These are phyloP conservation scores for Enteromius anoplus DNA, from an alignment of 2,797 vertebrate genomes.

Conservation along the genomic window DNA sequence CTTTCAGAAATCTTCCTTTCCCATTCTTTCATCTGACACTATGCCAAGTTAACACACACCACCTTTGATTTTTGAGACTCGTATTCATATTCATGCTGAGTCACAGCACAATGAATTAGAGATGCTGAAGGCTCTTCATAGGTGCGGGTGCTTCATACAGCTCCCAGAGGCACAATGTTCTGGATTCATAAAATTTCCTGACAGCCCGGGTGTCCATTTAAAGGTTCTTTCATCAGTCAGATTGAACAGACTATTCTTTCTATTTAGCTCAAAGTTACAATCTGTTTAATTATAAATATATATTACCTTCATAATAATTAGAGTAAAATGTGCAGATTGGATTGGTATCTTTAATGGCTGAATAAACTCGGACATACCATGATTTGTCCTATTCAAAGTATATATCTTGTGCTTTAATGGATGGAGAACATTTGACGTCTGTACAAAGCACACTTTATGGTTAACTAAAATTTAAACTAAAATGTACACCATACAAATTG, in stretches of 20 bases:
- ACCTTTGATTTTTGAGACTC: slow-evolving; percentile 52
- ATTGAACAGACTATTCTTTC: neutral
- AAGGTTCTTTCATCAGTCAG: neutral
- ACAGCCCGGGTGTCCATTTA: neutral
- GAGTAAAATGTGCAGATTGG: neutral
- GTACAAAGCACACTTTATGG: neutral
- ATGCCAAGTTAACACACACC: slow-evolving; percentile 54
- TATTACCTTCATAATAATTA: neutral
- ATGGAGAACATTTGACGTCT: neutral
- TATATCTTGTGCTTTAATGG: neutral
- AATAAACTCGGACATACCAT: neutral
- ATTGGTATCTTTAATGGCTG: neutral
- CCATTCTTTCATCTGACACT: slow-evolving; percentile 32
- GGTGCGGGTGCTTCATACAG: slow-evolving; percentile 32
- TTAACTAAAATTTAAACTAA: neutral
- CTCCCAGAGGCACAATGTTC: slow-evolving; percentile 45
- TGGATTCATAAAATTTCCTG: slow-evolving; percentile 23
- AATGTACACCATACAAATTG: neutral
- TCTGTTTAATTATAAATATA: neutral
- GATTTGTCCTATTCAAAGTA: neutral
- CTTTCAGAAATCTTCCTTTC: slow-evolving; percentile 21
- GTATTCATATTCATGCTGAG: slow-evolving; percentile 50
- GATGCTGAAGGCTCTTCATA: slow-evolving; percentile 61
- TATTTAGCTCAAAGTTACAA: too few species aligned
- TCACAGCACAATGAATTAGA: slow-evolving; percentile 53